Conservation (phyloP, 1,140 invertebrate genomes). For the Bilobella aurantiaca region DNA sequence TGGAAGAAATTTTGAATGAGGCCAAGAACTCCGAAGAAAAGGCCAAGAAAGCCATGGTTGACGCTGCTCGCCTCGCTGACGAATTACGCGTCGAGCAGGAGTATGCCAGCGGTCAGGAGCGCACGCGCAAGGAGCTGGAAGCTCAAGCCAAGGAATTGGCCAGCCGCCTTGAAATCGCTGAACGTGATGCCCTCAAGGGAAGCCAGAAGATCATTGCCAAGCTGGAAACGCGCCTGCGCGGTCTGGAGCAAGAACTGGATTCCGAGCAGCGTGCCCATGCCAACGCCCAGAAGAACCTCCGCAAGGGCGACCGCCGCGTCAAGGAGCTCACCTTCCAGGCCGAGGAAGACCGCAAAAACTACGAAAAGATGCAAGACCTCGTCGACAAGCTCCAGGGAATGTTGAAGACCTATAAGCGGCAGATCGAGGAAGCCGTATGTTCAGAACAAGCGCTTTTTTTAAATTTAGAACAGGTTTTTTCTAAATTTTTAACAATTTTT, state of each 20-base stretch:
- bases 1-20: constrained; percentile 91
- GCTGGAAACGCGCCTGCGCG: constrained; percentile 84
- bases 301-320: constrained; percentile 84
- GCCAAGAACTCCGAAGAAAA: constrained; percentile 93
- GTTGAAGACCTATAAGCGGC: constrained; percentile 99
- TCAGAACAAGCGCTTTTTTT: background rate
- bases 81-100: constrained; percentile 97
- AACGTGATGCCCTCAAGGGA: constrained; percentile 92
- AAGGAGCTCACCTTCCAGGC: constrained; percentile 91
- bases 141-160: constrained; percentile 90
- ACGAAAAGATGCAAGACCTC: constrained; percentile 93
- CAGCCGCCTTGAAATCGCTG: constrained; percentile 86
- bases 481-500: background rate
- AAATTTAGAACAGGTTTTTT: background rate
- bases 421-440: constrained; percentile 88
- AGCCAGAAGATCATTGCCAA: constrained; percentile 96
- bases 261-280: constrained; percentile 64
- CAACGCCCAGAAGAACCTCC: constrained; percentile 88
- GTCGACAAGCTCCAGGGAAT: constrained; percentile 98
- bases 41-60: constrained; percentile 95
- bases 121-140: constrained; percentile 92
- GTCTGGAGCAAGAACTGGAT: constrained; percentile 94
- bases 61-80: constrained; percentile 91
- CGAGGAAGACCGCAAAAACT: constrained; percentile 95
- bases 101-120: constrained; percentile 93